phyloP scores from a whole-genome alignment of 2,113 vertebrate genomes.

The Ranitomeya variabilis region DNA sequence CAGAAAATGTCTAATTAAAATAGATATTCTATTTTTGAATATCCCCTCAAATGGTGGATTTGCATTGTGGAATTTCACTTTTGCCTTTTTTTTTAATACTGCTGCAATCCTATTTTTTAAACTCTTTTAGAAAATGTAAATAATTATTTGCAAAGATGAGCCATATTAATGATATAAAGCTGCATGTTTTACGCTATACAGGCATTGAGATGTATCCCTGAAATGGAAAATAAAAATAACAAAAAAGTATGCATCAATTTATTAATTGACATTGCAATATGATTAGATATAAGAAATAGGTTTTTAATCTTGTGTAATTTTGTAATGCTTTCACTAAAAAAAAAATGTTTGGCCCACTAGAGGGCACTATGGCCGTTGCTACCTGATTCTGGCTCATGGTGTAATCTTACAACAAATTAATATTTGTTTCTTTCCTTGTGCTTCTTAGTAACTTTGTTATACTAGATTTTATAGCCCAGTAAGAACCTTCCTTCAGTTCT shows the following conservation, averaged over 20 bases:
- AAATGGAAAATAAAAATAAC: no score
- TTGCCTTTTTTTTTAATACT: no score
- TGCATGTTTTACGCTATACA: no score
- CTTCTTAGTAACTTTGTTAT: constrained; percentile 41
- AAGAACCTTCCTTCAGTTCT: constrained; percentile 49
- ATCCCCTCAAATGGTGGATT: no score
- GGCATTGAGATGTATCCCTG: no score
- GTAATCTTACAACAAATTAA: constrained; percentile 28
- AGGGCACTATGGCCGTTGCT: constrained; percentile 40
- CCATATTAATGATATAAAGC: no score
- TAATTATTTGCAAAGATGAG: no score
- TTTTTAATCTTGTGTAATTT: neutral
- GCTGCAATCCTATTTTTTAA: no score
- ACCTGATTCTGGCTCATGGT: neutral
- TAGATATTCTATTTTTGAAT: no score
- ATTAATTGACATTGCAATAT: neutral
- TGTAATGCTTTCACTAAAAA: neutral
- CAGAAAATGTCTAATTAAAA: no score
- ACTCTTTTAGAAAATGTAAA: no score
- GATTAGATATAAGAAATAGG: neutral
- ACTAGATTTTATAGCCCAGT: constrained; percentile 58
- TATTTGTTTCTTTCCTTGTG: neutral
- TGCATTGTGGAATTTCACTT: no score
- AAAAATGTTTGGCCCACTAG: constrained; percentile 8
- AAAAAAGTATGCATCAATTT: neutral